Evolutionary conservation across 1,140 invertebrate genomes (phyloP), one percentile per base, ranked within the genome.

Genomic region (Drosophila ananassae): DNA sequence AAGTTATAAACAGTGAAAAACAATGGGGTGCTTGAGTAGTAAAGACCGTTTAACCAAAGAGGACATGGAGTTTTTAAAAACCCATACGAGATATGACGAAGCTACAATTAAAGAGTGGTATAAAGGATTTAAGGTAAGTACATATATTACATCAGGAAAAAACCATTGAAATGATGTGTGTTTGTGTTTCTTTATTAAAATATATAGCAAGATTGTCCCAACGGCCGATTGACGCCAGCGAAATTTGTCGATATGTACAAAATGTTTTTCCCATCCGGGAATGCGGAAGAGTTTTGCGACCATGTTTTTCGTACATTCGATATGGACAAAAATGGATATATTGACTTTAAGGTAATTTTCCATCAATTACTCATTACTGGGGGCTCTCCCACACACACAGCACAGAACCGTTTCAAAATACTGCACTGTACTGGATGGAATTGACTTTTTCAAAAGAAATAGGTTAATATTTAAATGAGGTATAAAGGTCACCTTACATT

Each of bases 211-310:
- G 99, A 99, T 93, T 99, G 98, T 94, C 99, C 99, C 12, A 98
- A 99, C 92, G 99, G 99, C 64, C 95, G 98, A 92, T 93, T 99
- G 85, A 99, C 98, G 46, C 98, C 98, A 54, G 97, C 97, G 57
- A 99, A 99, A 93, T 99, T 99, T 93, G 97, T 99, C 87, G 98
- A 99, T 93, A 99, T 99, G 96, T 99, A 99, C 94, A 99, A 98
- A 95, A 98, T 98, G 96, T 98, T 99, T 94, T 99, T 99, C 93
- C 98, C 98, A 9, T 98, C 97, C 87, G 98, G 99, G 56, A 98
- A 99, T 91, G 98, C 98, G 21, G 98, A 99, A 92, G 98, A 99
- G 93, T 99, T 99, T 93, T 99, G 98, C 92, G 98, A 99, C 91
- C 98, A 99, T 92, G 98, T 99, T 12, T 99, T 99, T 93, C 95